Evolutionary conservation across 2,888 invertebrate genomes (phyloP), one percentile per base, ranked within the genome.

Genomic region (Baronia brevicornis): DNA sequence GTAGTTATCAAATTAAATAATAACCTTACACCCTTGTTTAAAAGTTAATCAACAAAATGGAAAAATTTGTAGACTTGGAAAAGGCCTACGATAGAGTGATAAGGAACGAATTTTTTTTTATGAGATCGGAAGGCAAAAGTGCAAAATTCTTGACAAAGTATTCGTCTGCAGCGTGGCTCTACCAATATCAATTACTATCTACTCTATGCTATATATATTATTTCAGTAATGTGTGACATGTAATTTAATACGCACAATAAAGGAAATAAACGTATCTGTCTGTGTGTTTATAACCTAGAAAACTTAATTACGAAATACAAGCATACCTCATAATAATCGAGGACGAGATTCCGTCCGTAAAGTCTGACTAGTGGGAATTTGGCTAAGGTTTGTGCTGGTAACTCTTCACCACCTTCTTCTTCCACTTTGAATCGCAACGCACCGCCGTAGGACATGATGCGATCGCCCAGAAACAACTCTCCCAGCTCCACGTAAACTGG

Each of bases 371-470:
- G 72, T 0, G 96, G 96, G 66, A 91, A 91, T 33, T 87, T 84
- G 2, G 84, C 72, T 19, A 90, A 59, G 1, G 89, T 68, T 2
- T 90, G 84, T 3, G 75, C 70, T 0, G 82, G 68, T 15, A 89
- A 86, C 9, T 88, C 79, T 17, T 86, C 84, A 0, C 87, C 85
- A 0, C 86, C 86, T 23, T 90, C 89, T 41, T 91, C 90, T 30
- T 91, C 87, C 0, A 92, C 88, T 1, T 87, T 86, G 64, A 97
- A 97, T 42, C 91, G 86, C 26, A 98, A 75, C 42, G 89, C 89
- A 3, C 98, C 98, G 12, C 96, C 96, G 71, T 98, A 98, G 10
- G 97, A 96, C 40, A 92, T 87, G 7, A 95, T 91, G 65, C 92
- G 84, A 72, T 98, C 98, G 0, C 95, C 96, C 6, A 92, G 87